Evolutionary conservation across 2,797 vertebrate species (phyloP).

Genomic region (Cuniculus paca): DNA sequence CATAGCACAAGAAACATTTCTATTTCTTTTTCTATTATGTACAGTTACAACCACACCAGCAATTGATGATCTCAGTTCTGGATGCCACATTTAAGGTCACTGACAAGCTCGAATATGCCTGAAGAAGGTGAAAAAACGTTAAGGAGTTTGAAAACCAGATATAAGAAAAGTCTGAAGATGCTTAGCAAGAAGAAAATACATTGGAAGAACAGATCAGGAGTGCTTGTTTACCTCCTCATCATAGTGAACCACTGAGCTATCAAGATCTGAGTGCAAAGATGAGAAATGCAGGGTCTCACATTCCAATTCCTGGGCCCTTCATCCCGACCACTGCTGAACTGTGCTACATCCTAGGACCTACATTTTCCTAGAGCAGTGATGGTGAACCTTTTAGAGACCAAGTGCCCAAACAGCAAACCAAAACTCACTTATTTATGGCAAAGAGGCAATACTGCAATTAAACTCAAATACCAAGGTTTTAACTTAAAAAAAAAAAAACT

Average conservation of each 20-base stretch:
- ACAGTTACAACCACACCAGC: not conserved
- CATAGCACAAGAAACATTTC: conserved; percentile 24
- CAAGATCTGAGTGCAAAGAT: not conserved
- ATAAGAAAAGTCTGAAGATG: not conserved
- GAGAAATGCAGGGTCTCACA: accelerated
- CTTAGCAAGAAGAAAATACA: not conserved
- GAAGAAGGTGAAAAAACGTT: not conserved
- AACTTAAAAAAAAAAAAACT: not conserved
- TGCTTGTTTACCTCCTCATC: not conserved
- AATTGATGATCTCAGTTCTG: not conserved
- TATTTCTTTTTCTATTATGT: conserved; percentile 17
- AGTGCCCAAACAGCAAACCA: not conserved
- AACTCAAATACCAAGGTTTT: not conserved
- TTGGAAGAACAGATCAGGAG: not conserved
- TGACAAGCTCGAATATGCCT: not conserved
- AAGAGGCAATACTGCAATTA: not conserved
- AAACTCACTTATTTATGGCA: not conserved
- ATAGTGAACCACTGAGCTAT: not conserved
- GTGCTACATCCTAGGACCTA: not conserved
- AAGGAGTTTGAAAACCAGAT: conserved; percentile 27
- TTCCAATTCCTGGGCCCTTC: not conserved
- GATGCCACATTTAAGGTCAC: not conserved
- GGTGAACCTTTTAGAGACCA: not conserved
- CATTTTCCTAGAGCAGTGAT: not conserved
- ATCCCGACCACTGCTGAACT: not conserved